Evolutionary conservation across 2,888 invertebrate genomes (phyloP), one percentile per base, ranked within the genome.

Genomic region (Amblyjoppa proteus): DNA sequence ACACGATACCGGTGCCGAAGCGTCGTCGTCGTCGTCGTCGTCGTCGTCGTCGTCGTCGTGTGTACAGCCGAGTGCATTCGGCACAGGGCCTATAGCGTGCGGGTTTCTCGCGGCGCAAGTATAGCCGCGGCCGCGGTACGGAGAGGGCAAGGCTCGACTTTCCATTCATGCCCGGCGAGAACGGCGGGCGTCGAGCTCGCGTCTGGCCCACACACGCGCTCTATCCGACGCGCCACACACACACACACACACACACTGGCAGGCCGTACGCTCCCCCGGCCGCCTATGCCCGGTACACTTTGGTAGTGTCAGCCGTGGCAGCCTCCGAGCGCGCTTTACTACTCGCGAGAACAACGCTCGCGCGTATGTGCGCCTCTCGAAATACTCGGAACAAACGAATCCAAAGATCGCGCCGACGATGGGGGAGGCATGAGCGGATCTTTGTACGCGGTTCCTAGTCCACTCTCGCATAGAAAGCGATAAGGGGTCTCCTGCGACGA

Each of bases 131-230:
- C 28, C 61, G 38, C 45, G 64, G 64, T 28, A 28, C 28, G 58
- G 25, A 28, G 64, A 64, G 58, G 64, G 79, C 81, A 51, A 51
- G 73, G 74, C 80, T 85, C 86, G 86, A 85, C 87, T 86, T 86
- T 88, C 85, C 88, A 88, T 88, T 88, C 88, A 88, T 88, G 85
- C 84, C 83, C 78, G 68, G 58, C 83, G 80, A 75, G 81, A 66
- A 85, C 85, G 69, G 49, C 75, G 71, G 70, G 58, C 81, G 70
- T 68, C 64, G 76, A 64, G 64, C n/a, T 34, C 73, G 34, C 69
- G 84, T 78, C 75, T 69, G 71, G 34, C 61, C 73, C 73, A 77
- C 79, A 64, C 73, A 71, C 66, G 53, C 66, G 78, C 77, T 20
- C 77, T 20, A 81, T 66, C 25, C 20, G 56, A 81, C 70, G 74